Percentiles rank a stretch among this genome's conserved stretches.
Conservation (phyloP, 2,113 vertebrate species). For the Myxocyprinus asiaticus region DNA sequence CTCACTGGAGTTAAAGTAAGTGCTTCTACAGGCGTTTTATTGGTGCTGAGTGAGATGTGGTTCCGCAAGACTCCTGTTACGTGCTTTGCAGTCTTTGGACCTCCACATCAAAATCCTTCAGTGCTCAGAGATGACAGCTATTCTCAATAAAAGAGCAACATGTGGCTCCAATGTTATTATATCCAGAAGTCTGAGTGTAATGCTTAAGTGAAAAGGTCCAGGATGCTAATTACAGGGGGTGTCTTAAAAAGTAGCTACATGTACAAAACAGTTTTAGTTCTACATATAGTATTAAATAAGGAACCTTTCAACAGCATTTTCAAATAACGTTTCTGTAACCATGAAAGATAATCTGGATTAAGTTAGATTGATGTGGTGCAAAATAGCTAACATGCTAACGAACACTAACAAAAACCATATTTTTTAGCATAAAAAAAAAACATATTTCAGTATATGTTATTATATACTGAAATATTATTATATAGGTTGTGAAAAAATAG, state of each 20-base stretch:
- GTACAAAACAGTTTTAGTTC: too few species aligned
- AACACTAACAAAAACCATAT: too few species aligned
- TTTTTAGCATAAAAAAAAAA: too few species aligned
- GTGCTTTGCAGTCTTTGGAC: background rate
- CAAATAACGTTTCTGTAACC: too few species aligned
- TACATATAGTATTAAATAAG: too few species aligned
- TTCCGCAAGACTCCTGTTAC: constrained; percentile 11
- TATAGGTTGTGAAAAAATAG: constrained; percentile 1
- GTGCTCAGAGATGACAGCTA: constrained; percentile 25
- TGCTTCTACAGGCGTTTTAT: constrained; percentile 32
- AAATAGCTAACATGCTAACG: too few species aligned
- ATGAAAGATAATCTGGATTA: too few species aligned
- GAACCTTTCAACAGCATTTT: too few species aligned
- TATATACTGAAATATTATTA: too few species aligned
- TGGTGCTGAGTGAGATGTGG: constrained; percentile 47
- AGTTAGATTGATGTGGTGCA: too few species aligned
- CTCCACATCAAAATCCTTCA: constrained; percentile 33
- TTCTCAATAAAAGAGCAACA: constrained; percentile 11
- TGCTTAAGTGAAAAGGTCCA: background rate
- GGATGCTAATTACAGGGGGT: background rate
- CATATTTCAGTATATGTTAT: too few species aligned
- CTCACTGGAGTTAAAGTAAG: constrained; percentile 5
- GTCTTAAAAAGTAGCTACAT: too few species aligned
- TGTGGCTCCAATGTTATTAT: background rate
- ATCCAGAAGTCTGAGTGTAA: background rate